Conservation (phyloP, 1,140 invertebrate genomes). For the Thrips palmi region DNA sequence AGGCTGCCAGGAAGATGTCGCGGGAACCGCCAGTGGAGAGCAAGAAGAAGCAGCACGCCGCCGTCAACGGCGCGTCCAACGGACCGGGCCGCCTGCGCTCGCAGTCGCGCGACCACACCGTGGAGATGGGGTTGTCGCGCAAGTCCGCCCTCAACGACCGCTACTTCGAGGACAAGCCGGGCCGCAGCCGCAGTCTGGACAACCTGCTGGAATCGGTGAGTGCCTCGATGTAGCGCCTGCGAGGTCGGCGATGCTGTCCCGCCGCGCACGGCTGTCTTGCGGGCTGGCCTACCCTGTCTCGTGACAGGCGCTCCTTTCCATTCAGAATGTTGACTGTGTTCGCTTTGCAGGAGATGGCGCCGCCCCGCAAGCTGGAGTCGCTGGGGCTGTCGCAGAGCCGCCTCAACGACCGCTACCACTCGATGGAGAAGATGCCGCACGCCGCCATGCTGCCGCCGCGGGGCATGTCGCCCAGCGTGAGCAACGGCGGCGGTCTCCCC, state of each 20-base stretch:
- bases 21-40: slow-evolving; percentile 40
- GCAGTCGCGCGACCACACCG: slow-evolving; percentile 21
- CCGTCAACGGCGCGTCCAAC: no score
- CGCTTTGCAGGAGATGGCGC: slow-evolving; percentile 21
- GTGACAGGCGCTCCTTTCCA: background rate
- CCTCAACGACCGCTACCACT: slow-evolving; percentile 71
- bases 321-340: no score
- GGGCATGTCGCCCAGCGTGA: slow-evolving; percentile 9
- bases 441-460: slow-evolving; percentile 11
- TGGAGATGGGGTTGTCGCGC: slow-evolving; percentile 42
- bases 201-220: slow-evolving; percentile 45
- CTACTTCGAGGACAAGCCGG: slow-evolving; percentile 70
- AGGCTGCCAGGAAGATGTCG: slow-evolving; percentile 42
- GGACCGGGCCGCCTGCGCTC: no score
- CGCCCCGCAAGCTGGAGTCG: slow-evolving; percentile 36
- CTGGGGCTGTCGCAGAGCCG: slow-evolving; percentile 64
- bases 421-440: slow-evolving; percentile 43
- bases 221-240: slow-evolving; percentile 3
- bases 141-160: slow-evolving; percentile 73
- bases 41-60: no score
- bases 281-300: background rate
- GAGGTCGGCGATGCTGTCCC: background rate
- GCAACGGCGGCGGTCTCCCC: background rate
- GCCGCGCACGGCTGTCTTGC: background rate
- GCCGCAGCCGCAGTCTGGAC: slow-evolving; percentile 61